phyloP scores from a whole-genome alignment of 2,888 invertebrate genomes.

The Leptinotarsa rubiginosa region DNA sequence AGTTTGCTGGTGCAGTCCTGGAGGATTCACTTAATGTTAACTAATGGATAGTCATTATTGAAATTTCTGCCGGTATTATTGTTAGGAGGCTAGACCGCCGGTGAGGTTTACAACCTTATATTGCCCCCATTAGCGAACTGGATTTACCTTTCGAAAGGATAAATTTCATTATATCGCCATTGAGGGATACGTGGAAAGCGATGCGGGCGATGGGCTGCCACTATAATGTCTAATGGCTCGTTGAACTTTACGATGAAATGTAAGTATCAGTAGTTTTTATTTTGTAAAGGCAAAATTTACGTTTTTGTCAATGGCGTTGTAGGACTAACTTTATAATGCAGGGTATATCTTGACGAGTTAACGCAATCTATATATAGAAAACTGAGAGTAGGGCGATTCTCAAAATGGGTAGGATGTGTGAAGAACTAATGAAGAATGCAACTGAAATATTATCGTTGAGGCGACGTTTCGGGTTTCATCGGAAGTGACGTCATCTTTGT shows the following conservation, averaged over 20 bases:
- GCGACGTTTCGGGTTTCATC: too few species aligned
- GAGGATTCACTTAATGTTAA: slow-evolving; percentile 52
- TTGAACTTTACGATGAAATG: background rate
- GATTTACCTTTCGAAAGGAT: slow-evolving; percentile 45
- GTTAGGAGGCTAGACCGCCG: slow-evolving; percentile 37
- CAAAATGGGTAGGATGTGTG: too few species aligned
- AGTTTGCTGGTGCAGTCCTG: slow-evolving; percentile 43
- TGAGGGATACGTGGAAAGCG: slow-evolving; percentile 29
- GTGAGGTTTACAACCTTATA: slow-evolving; percentile 45
- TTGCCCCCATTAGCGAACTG: slow-evolving; percentile 43
- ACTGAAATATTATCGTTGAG: too few species aligned
- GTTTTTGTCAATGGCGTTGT: too few species aligned
- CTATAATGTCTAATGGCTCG: background rate
- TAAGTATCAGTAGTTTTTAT: too few species aligned
- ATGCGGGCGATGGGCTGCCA: background rate
- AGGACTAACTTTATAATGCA: too few species aligned
- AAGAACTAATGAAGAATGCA: too few species aligned
- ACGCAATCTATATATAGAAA: too few species aligned
- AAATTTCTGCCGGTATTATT: slow-evolving; percentile 49
- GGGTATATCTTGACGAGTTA: too few species aligned
- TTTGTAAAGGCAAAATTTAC: too few species aligned
- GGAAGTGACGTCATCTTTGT: too few species aligned
- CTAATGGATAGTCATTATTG: slow-evolving; percentile 55
- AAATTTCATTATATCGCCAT: slow-evolving; percentile 43
- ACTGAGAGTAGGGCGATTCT: too few species aligned